Percentiles rank a stretch among this genome's conserved stretches.
These are phyloP conservation scores for Oreochromis mossambicus DNA, from an alignment of 2,797 vertebrate species.

Conservation along the genomic window DNA sequence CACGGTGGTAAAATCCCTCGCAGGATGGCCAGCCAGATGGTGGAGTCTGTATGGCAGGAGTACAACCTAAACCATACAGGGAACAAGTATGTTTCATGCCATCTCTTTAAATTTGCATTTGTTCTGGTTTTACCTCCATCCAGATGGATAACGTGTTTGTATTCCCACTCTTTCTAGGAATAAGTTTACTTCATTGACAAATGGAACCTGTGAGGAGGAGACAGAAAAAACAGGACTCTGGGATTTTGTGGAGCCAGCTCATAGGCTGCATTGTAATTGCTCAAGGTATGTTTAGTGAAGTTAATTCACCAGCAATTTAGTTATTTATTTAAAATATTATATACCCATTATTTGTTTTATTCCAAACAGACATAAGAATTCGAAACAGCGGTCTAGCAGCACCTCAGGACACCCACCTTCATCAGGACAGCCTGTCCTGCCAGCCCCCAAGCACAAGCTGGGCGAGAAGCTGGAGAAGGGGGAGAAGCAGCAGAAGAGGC, in stretches of 20 bases:
- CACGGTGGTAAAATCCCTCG: slow-evolving; percentile 93
- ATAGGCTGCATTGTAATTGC: slow-evolving; percentile 91
- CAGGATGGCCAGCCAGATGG: slow-evolving; percentile 90
- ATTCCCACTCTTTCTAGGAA: slow-evolving; percentile 73
- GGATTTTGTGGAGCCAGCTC: slow-evolving; percentile 94
- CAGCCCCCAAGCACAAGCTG: slow-evolving; percentile 93
- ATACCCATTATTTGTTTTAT: not conserved
- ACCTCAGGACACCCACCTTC: slow-evolving; percentile 88
- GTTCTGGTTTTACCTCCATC: not conserved
- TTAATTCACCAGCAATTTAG: not conserved
- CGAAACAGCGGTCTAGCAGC: slow-evolving; percentile 87
- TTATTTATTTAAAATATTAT: not conserved
- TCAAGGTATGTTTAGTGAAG: slow-evolving; percentile 77
- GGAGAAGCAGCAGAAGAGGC: slow-evolving; percentile 97
- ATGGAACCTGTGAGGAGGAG: slow-evolving; percentile 88
- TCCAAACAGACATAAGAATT: slow-evolving; percentile 85
- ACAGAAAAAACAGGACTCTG: slow-evolving; percentile 86
- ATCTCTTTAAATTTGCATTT: not conserved
- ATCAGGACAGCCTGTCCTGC: slow-evolving; percentile 83
- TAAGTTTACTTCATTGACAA: slow-evolving; percentile 89
- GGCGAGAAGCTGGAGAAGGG: slow-evolving; percentile 94
- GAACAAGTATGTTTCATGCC: slow-evolving; percentile 84
- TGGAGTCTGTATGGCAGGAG: slow-evolving; percentile 95
- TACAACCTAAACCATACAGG: slow-evolving; percentile 91
- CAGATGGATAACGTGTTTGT: not conserved